phyloP scores from a whole-genome alignment of 2,888 invertebrate genomes.

The Plebejus anna region DNA sequence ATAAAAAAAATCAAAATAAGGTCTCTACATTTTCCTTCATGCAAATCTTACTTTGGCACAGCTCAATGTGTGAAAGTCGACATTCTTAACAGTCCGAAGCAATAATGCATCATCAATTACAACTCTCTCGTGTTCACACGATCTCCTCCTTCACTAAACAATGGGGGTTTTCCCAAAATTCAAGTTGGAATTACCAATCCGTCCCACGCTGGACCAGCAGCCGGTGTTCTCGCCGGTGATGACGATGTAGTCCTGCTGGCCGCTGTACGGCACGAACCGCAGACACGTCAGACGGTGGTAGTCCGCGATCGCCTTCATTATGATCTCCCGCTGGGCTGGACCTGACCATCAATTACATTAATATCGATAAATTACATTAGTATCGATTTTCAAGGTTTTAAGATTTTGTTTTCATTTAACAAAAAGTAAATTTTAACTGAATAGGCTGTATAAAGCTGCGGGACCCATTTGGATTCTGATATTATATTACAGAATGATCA shows the following conservation, averaged over 20 bases:
- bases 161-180: not conserved
- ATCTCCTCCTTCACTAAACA: too few species aligned
- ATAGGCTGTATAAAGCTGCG: too few species aligned
- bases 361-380: not conserved
- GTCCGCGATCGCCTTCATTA: conserved; percentile 85
- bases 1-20: too few species aligned
- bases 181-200: conserved; percentile 67
- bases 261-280: conserved; percentile 82
- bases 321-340: conserved; percentile 78
- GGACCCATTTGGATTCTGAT: too few species aligned
- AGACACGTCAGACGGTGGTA: conserved; percentile 89
- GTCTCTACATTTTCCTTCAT: not conserved
- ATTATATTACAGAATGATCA: too few species aligned
- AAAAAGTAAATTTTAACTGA: too few species aligned
- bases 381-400: not conserved
- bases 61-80: too few species aligned
- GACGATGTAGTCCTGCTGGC: conserved; percentile 84
- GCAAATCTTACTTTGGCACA: too few species aligned
- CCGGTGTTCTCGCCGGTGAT: conserved; percentile 85
- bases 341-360: conserved; percentile 51
- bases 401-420: too few species aligned
- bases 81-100: not conserved
- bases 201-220: conserved; percentile 91
- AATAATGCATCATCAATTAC: not conserved
- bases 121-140: not conserved